A percentile compares a stretch with the other conserved stretches of the same genome.
These are phyloP conservation scores for Stylophora pistillata DNA, from an alignment of 64 coral and sea anemone species.

Conservation along the genomic window DNA sequence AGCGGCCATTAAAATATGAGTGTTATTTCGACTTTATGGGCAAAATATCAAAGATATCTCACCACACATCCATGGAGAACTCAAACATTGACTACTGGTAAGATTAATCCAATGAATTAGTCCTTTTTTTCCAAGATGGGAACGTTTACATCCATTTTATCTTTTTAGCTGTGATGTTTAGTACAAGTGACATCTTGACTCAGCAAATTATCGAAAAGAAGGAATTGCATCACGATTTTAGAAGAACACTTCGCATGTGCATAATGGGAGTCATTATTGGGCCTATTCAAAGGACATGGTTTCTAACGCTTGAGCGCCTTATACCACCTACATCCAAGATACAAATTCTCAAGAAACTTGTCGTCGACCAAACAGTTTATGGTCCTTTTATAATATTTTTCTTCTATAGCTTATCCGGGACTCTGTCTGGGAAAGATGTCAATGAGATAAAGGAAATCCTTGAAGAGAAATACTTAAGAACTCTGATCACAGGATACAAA, in stretches of 20 bases:
- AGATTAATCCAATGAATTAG: background rate
- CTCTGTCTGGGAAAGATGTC: slow-evolving; percentile 71
- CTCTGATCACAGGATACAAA: slow-evolving; percentile 77
- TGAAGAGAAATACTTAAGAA: slow-evolving; percentile 60
- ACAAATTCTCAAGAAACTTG: slow-evolving; percentile 90
- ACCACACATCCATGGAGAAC: slow-evolving; percentile 79
- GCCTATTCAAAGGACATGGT: slow-evolving; percentile 80
- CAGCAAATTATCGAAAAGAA: slow-evolving; percentile 74
- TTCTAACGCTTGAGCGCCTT: slow-evolving; percentile 67
- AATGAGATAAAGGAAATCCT: slow-evolving; percentile 66
- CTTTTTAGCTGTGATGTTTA: slow-evolving; percentile 63
- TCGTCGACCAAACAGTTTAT: slow-evolving; percentile 76
- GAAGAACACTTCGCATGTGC: slow-evolving; percentile 70
- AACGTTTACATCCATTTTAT: background rate
- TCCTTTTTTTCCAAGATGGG: background rate
- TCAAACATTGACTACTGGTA: slow-evolving; percentile 65
- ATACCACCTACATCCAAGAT: slow-evolving; percentile 60
- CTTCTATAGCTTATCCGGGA: slow-evolving; percentile 65
- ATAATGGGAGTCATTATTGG: slow-evolving; percentile 63
- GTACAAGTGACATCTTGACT: slow-evolving; percentile 69
- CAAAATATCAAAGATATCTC: slow-evolving; percentile 53
- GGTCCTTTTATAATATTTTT: slow-evolving; percentile 64
- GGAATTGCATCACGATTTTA: slow-evolving; percentile 53
- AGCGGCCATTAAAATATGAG: background rate
- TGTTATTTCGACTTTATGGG: slow-evolving; percentile 37